These are phyloP conservation scores for Paratilapia polleni DNA, from an alignment of 2,113 vertebrate genomes.

Conservation along the genomic window DNA sequence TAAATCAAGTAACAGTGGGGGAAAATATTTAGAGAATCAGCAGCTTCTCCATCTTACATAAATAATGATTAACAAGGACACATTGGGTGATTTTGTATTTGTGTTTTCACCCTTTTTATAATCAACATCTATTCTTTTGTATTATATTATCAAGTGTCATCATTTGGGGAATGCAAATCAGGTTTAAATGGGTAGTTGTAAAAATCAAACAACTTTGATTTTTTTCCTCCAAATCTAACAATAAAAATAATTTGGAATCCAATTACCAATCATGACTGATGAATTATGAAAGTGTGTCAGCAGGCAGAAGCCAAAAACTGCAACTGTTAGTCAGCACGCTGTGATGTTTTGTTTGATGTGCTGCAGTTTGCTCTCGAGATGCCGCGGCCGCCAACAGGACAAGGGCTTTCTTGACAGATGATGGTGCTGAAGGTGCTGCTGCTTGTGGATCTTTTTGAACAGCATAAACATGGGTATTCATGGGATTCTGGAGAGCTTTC, in stretches of 20 bases:
- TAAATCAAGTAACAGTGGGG: not conserved
- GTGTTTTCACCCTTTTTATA: constrained; percentile 19
- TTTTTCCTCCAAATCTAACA: constrained; percentile 27
- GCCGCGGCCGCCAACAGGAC: not conserved
- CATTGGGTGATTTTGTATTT: not conserved
- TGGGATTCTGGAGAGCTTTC: not conserved
- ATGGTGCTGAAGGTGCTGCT: not conserved
- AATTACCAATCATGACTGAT: constrained; percentile 48
- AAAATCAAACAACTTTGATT: constrained; percentile 43
- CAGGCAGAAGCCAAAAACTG: not conserved
- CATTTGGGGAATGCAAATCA: constrained; percentile 31
- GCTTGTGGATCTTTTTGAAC: constrained; percentile 11
- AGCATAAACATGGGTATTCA: constrained; percentile 16
- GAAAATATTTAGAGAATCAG: constrained; percentile 1
- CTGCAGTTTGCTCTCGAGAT: not conserved
- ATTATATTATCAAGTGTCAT: constrained; percentile 24
- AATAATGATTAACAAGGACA: constrained; percentile 29
- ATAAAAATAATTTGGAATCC: constrained; percentile 40
- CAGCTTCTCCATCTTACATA: not conserved
- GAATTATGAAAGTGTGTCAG: constrained; percentile 34
- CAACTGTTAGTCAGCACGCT: not conserved
- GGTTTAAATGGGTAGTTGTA: constrained; percentile 16
- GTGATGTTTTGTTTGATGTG: constrained; percentile 9
- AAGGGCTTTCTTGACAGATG: not conserved
- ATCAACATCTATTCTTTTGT: constrained; percentile 44